Conservation (phyloP, 2,888 invertebrate species). For the Plemyria rubiginata region DNA sequence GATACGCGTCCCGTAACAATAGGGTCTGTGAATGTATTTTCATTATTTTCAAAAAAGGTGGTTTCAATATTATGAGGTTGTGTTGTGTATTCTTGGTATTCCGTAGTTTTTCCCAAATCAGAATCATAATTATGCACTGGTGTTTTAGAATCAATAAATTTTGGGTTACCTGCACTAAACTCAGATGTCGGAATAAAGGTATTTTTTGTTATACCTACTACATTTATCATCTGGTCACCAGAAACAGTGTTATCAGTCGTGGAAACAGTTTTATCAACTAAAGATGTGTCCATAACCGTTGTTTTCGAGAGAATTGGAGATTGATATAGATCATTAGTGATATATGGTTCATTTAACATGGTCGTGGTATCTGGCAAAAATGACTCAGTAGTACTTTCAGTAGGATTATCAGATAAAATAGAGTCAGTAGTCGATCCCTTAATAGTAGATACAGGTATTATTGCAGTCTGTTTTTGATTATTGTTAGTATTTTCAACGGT, state of each 20-base stretch:
- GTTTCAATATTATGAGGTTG: background rate
- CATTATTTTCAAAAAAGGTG: background rate
- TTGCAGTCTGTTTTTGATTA: background rate
- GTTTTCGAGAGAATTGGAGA: background rate
- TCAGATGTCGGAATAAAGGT: slow-evolving; percentile 4
- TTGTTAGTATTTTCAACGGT: background rate
- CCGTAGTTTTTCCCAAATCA: background rate
- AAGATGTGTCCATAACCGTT: background rate
- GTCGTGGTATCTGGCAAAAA: background rate
- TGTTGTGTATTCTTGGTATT: slow-evolving; percentile 5
- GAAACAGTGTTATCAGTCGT: background rate
- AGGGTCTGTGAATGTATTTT: background rate
- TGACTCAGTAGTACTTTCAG: background rate
- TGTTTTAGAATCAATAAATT: background rate
- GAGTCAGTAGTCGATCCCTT: background rate
- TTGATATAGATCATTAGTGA: background rate
- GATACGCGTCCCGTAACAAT: background rate
- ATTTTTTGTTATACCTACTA: background rate
- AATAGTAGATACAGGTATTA: background rate
- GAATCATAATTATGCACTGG: background rate
- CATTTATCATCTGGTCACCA: background rate
- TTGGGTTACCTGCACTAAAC: background rate
- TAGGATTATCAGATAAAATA: background rate
- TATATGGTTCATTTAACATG: background rate
- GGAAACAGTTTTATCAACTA: background rate